Evolutionary conservation across 2,113 vertebrate genomes (phyloP), one percentile per base, ranked within the genome.

Genomic region (Smithornis capensis): DNA sequence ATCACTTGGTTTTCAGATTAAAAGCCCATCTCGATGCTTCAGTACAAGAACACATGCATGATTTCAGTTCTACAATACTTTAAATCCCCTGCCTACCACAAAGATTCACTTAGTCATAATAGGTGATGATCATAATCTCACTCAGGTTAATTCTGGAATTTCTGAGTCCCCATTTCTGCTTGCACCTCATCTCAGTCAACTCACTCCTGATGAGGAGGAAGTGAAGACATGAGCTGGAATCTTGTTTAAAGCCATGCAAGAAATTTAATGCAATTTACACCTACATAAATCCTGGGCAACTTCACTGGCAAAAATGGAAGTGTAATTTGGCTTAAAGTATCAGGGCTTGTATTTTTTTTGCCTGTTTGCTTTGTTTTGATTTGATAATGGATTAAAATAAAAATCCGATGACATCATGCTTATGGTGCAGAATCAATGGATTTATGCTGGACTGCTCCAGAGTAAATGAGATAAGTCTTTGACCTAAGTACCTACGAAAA

Each of bases 311-410:
- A 19, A 84, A 82, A 68, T n/a, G 27, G 63, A 74, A 86, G 9
- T 27, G 81, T 19, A 52, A 16, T 52, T 63, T 76, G 47, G 4
- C n/a, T 70, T 38, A 35, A 81, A 67, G 37, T 14, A 81, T 24
- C 33, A 33, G 14, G 33, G 7, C 3, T 70, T 56, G 42, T 3
- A 3, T 23, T 70, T 37, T 17, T 15, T 83, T 62, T 7, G 12
- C 17, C 74, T 50, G 8, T n/a, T 67, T 31, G 28, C 56, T 55
- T 69, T 47, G 47, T 45, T 84, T 60, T 21, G 74, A 74, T 83
- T 87, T 71, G 31, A 22, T 19, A 70, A 45, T 12, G 68, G 12
- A 22, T 81, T 84, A 55, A 97, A 91, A 74, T 53, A 53, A 92
- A 89, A 67, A 42, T 37, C 8, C 33, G 64, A 28, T 68, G 21